Evolutionary conservation across 2,113 vertebrate species (phyloP), one percentile per base, ranked within the genome.

Genomic region (Cyanocitta stelleri): DNA sequence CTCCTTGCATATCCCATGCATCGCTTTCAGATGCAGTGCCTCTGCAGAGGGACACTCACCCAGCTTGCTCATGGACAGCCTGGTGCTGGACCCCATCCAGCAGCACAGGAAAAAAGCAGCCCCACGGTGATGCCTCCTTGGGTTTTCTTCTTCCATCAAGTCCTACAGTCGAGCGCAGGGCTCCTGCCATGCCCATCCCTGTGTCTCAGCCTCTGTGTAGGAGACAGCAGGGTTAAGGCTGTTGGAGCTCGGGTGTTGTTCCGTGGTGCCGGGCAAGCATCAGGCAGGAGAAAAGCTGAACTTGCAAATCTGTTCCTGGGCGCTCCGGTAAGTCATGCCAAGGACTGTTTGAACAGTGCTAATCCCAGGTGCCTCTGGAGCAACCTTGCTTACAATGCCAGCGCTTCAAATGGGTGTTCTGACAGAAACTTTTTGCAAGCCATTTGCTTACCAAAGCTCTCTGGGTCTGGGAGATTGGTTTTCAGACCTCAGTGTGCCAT

Each of bases 321-420:
- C 0, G 7, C 87, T 80, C 51, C 1, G 4, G 68, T 89, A 96
- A 93, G 78, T 95, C 71, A 51, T 21, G 32, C 87, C 76, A 90
- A 90, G 95, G 84, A 85, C 88, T 93, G 89, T 95, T 95, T 96
- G 90, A 96, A 68, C 87, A 93, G 51, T 3, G 11, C 67, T 96
- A 95, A 97, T 97, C 95, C 92, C 73, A 7, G 1, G 72, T 85
- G 92, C 64, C 85, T 97, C 79, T 39, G 7, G 63, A 96, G 81
- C 92, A 93, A 79, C 64, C 63, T 81, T 96, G 92, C 96, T 96
- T 96, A 78, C 74, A 77, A 11, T 73, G 73, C 58, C 13, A 27
- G 79, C 0, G 9, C 59, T 96, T 97, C 86, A 71, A 2, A 77
- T 6, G 24, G 24, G 32, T 76, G 76, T 89, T 77, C 87, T 89